Evolutionary conservation across 2,888 invertebrate species (phyloP), one percentile per base, ranked within the genome.

Genomic region (Andrena chrysosceles): DNA sequence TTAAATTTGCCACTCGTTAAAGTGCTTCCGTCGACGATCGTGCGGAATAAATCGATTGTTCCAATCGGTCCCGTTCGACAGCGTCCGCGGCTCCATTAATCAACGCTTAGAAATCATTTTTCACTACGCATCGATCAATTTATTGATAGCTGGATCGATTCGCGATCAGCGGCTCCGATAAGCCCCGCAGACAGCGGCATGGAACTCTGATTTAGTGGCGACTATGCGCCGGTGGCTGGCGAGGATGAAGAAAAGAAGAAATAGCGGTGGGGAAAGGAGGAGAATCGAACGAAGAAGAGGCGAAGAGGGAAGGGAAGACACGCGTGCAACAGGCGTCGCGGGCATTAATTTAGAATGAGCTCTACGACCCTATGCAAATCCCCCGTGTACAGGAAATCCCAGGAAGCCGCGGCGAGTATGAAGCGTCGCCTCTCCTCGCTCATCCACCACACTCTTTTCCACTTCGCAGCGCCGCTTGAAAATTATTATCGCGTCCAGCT

Each of bases 361-460:
- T 84, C 87, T 88, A 87, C 80, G 88, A 85, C 73, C 87, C 89
- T 86, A 89, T 89, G 88, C 86, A 88, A 88, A 89, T 89, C 63
- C 59, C 70, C 81, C 90, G 84, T 92, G 92, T 92, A 92, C 91
- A 90, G 91, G 91, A 92, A 92, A 92, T 89, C 91, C 81, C 77
- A 79, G 74, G 72, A 81, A 85, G 79, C 81, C 85, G 80, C 71
- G 79, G 76, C 49, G 70, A 76, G 78, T 73, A 69, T 42, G 64
- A 54, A 59, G 59, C 71, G 62, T 69, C 52, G 56, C 60, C 68
- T 54, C 56, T 64, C 62, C 49, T 59, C 60, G 72, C 64, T 78
- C 69, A 67, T 76, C 67, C 35, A 49, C n/a, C 6, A 49, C 31
- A 20, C 63, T 71, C 48, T n/a, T 64, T 59, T 66, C 29, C 56